phyloP scores from a whole-genome alignment of 2,797 vertebrate genomes.

The Hydrophis major region DNA sequence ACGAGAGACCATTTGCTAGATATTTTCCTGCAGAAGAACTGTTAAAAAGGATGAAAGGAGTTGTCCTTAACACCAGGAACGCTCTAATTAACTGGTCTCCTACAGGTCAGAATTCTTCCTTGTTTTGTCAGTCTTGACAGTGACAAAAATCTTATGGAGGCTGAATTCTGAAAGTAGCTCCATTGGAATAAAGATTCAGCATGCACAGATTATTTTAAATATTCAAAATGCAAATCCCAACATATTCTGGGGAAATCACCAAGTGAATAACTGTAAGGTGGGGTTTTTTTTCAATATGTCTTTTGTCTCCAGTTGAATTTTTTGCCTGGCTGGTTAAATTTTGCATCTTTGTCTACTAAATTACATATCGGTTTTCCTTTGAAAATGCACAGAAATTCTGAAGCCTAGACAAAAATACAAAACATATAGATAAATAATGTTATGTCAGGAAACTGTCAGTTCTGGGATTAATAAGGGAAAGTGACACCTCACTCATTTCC shows the following conservation, averaged over 20 bases:
- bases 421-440: slow-evolving; percentile 15
- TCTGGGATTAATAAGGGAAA: slow-evolving; percentile 30
- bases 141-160: not conserved
- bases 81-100: not conserved
- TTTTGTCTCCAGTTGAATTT: not conserved
- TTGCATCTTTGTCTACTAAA: not conserved
- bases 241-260: not conserved
- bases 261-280: not conserved
- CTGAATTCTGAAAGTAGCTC: not conserved
- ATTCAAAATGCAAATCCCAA: not conserved
- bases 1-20: not conserved
- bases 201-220: not conserved
- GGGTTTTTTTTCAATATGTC: not conserved
- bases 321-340: not conserved
- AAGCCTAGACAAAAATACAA: not conserved
- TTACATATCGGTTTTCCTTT: not conserved
- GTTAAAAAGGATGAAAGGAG: not conserved
- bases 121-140: not conserved
- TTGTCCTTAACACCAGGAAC: not conserved
- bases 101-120: not conserved
- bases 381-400: slow-evolving; percentile 3
- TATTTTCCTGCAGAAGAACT: not conserved
- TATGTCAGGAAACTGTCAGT: slow-evolving; percentile 29
- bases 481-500: slow-evolving; percentile 19
- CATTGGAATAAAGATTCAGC: not conserved